A percentile compares a stretch with the other conserved stretches of the same genome.
Conservation (phyloP, 2,888 invertebrate genomes). For the Dolomedes plantarius region DNA sequence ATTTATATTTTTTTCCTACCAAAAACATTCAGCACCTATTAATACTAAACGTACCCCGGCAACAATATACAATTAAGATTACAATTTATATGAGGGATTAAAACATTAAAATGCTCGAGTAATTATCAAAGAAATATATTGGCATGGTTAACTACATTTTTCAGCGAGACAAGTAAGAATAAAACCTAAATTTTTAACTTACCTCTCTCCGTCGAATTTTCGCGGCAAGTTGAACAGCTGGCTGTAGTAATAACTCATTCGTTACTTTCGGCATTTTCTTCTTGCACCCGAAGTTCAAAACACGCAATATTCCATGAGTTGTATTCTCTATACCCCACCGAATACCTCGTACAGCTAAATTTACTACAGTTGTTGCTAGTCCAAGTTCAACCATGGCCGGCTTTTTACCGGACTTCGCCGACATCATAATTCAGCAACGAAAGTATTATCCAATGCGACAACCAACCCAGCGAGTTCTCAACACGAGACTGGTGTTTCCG, state of each 20-base stretch:
- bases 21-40: too few species aligned
- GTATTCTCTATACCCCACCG: conserved; percentile 46
- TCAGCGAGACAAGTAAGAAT: too few species aligned
- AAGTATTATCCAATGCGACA: neutral
- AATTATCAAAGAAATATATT: too few species aligned
- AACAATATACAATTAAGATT: too few species aligned
- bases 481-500: neutral
- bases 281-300: conserved; percentile 52
- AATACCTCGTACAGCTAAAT: conserved; percentile 17
- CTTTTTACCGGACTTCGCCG: neutral
- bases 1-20: too few species aligned
- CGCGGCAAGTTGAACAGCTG: conserved; percentile 75
- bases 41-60: too few species aligned
- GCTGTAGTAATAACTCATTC: conserved; percentile 75
- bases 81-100: too few species aligned
- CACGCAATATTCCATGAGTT: conserved; percentile 40
- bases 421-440: neutral
- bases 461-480: neutral
- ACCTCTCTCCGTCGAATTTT: conserved; percentile 77
- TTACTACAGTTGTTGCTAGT: neutral
- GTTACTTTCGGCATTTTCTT: conserved; percentile 75
- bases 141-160: too few species aligned
- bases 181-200: conserved; percentile 22
- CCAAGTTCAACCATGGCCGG: neutral
- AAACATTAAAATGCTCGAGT: too few species aligned